Evolutionary conservation across 2,888 invertebrate genomes (phyloP).

Genomic region (Phanerotoma sp.): DNA sequence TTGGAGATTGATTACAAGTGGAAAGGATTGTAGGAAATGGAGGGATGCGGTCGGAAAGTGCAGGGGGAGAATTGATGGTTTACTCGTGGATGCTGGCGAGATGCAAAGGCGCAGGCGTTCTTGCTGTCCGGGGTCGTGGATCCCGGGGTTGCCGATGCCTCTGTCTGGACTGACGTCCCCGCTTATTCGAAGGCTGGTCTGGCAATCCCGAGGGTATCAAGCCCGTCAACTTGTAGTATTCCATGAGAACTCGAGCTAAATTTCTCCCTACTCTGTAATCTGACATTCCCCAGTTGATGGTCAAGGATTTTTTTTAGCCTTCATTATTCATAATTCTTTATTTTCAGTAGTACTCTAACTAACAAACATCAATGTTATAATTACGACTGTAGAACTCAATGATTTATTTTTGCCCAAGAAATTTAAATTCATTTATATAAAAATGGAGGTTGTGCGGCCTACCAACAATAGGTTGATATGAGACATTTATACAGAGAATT

Average conservation of each 20-base stretch:
- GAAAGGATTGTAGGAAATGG: not conserved
- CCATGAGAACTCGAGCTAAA: conserved; percentile 72
- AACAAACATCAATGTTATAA: too few relatives aligned
- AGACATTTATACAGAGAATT: too few relatives aligned
- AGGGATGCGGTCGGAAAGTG: not conserved
- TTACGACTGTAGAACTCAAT: too few relatives aligned
- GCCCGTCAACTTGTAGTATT: conserved; percentile 78
- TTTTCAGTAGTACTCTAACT: too few relatives aligned
- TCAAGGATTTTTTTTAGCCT: conserved; percentile 32
- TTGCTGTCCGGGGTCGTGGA: conserved; percentile 49
- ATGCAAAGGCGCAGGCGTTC: conserved; percentile 53
- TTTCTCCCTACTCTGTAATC: conserved; percentile 79
- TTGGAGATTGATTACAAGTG: not conserved
- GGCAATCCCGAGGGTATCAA: conserved; percentile 61
- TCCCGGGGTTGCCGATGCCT: conserved; percentile 46
- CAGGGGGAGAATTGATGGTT: conserved; percentile 13
- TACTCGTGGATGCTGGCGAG: conserved; percentile 55
- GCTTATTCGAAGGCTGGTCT: conserved; percentile 51
- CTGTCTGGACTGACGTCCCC: conserved; percentile 51
- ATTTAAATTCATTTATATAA: too few relatives aligned
- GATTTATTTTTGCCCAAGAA: too few relatives aligned
- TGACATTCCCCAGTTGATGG: conserved; percentile 44
- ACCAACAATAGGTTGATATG: too few relatives aligned
- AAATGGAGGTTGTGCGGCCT: too few relatives aligned
- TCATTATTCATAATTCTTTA: too few relatives aligned